Evolutionary conservation across 1,140 invertebrate genomes (phyloP), one percentile per base, ranked within the genome.

Genomic region (Drosophila virilis): DNA sequence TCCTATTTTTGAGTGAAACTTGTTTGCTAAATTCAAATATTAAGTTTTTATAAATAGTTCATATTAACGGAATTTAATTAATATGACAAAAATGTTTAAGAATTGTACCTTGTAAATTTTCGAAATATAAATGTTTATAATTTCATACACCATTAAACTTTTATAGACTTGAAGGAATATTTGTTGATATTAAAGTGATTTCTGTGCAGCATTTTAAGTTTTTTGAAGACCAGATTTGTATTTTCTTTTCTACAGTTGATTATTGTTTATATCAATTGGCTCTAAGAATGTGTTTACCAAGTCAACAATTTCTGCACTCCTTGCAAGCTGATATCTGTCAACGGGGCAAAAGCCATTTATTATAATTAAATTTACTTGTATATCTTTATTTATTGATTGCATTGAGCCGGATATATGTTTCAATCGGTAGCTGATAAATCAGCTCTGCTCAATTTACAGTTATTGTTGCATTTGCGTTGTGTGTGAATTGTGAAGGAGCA

Each of bases 401-500:
- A 10, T 57, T 32, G 28, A n/a, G n/a, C 42, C 57, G 57, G 57
- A 59, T 46, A 59, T 70, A 17, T 28, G 7, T 28, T 28, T 58
- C 54, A 51, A 58, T 59, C 43, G 46, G 35, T 10, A 4, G 13
- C 6, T 37, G 45, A 37, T 32, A 50, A 57, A 50, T 57, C 52
- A 57, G 33, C 45, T 54, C 9, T 28, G 2, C 28, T 51, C 61
- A 65, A 66, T 65, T 55, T 55, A 33, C 5, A 58, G 12, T 48
- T 40, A 72, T 58, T 72, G 61, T 52, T 51, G 42, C 37, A 57
- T 10, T 15, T 35, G 59, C 55, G 46, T 62, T 46, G 48, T 17
- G 12, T 9, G 35, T 1, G 28, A 43, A 60, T 51, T 22, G 2
- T 22, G 28, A 6, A 1, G 8, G 12, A 45, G 33, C 50, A 52